phyloP scores from a whole-genome alignment of 2,888 invertebrate genomes.

The Aproaerema taeniolella region DNA sequence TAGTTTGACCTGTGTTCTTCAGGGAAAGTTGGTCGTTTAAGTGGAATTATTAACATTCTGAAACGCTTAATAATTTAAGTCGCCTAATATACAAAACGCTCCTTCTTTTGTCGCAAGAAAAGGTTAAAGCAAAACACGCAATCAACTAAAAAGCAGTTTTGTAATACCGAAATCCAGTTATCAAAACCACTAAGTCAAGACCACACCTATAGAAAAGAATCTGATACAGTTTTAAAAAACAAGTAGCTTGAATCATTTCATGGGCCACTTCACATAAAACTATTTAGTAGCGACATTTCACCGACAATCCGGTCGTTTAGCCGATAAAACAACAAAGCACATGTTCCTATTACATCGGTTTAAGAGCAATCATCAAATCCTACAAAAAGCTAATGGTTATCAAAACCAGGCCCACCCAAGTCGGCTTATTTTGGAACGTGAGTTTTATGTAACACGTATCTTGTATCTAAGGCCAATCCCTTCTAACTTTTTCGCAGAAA shows the following conservation, averaged over 20 bases:
- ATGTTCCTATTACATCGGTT: constrained; percentile 43
- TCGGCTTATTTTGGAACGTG: constrained; percentile 56
- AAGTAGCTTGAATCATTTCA: constrained; percentile 6
- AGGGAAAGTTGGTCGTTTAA: too few relatives aligned
- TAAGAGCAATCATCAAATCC: constrained; percentile 57
- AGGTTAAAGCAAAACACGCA: too few relatives aligned
- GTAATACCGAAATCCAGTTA: too few relatives aligned
- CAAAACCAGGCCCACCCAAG: constrained; percentile 68
- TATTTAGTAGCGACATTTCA: background rate
- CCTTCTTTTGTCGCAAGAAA: too few relatives aligned
- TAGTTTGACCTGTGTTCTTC: too few relatives aligned
- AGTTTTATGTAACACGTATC: constrained; percentile 63
- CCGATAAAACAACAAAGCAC: constrained; percentile 51
- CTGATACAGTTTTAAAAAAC: background rate
- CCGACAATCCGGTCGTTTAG: constrained; percentile 11
- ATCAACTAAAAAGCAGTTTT: too few relatives aligned
- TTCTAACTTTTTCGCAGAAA: constrained; percentile 56
- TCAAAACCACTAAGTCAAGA: too few relatives aligned
- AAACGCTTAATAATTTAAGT: too few relatives aligned
- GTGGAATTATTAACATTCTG: too few relatives aligned
- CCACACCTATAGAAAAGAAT: background rate
- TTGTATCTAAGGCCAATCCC: constrained; percentile 54
- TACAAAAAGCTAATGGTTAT: constrained; percentile 64
- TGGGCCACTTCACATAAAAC: constrained; percentile 4
- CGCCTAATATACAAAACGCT: too few relatives aligned